Base-by-base conservation (phyloP, 2,888 invertebrate genomes). In the Chesias legatella region DNA sequence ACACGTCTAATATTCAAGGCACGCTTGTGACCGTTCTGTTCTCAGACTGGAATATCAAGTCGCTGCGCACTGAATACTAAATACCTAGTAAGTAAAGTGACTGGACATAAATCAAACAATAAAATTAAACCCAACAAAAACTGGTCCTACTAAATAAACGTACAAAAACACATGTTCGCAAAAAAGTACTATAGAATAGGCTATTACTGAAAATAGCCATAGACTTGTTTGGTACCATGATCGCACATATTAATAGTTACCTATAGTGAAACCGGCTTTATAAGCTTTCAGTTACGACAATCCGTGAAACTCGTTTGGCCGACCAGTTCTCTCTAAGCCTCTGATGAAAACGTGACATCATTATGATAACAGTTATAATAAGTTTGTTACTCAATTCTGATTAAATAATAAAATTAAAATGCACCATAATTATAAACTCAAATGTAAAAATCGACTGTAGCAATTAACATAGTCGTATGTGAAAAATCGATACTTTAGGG, bases 1-100 rank as follows among this genome's bases (percentile, higher is more conserved):
- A 35, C 25, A 33, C 26, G 40, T 51, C 37, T 56, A 55, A 59
- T 62, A 83, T 80, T 79, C 82, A 69, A 57, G 63, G 62, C 82
- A 79, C 78, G 77, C 57, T 53, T 52, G 62, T 60, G 67, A 72
- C 71, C 73, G 72, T 73, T 73, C 70, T 71, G 63, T 72, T 73
- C 71, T 72, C 73, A 67, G 64, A 70, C 72, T 75, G 55, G 73
- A 75, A 74, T 76, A 77, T 72, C 67, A 73, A 76, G 71, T 67
- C 64, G 60, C 49, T 57, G 61, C 53, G 33, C 49, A 58, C 66
- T 66, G 73, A 69, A 76, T 79, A 74, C 64, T 64, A 71, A 79
- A 56, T 52, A 64, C 62, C 35, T 42, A 49, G 25, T 43, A 31
- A 20, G 27, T 11, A 28, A 10, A 28, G 6, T 28, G 34, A 36